These are phyloP conservation scores for Neodontobutis hainanensis DNA, from an alignment of 2,113 vertebrate species.

Conservation along the genomic window DNA sequence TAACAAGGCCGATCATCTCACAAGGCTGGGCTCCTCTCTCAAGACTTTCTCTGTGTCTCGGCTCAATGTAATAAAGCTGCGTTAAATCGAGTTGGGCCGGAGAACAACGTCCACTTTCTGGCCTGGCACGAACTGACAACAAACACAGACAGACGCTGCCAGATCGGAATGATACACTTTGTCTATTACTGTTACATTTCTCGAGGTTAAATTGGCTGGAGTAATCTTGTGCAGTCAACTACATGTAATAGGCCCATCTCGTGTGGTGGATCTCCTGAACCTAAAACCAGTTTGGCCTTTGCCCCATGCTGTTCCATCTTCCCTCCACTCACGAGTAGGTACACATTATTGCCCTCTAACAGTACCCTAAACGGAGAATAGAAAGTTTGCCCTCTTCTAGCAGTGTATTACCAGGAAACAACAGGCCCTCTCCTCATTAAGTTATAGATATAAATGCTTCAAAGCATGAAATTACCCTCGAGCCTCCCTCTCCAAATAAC, in stretches of 20 bases:
- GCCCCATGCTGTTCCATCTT: constrained; percentile 60
- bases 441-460: constrained; percentile 94
- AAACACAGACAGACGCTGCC: constrained; percentile 16
- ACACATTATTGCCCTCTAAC: constrained; percentile 76
- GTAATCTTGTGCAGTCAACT: not conserved
- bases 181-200: constrained; percentile 21
- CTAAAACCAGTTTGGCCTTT: constrained; percentile 56
- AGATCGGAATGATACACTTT: constrained; percentile 15
- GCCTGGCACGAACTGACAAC: constrained; percentile 39
- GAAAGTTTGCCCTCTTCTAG: constrained; percentile 77
- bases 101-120: constrained; percentile 32
- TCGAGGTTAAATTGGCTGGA: constrained; percentile 26
- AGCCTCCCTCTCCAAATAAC: constrained; percentile 94
- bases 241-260: constrained; percentile 22
- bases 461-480: constrained; percentile 99
- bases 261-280: constrained; percentile 33
- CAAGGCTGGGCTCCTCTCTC: constrained; percentile 38
- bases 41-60: constrained; percentile 53
- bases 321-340: constrained; percentile 67
- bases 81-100: constrained; percentile 58
- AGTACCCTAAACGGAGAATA: constrained; percentile 73
- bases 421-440: constrained; percentile 96
- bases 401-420: constrained; percentile 81
- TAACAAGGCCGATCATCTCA: constrained; percentile 64
- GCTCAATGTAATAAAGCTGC: constrained; percentile 63